Percentiles rank a stretch among this genome's conserved stretches.
These are phyloP conservation scores for Malurus melanocephalus DNA, from an alignment of 2,113 vertebrate species.

Conservation along the genomic window DNA sequence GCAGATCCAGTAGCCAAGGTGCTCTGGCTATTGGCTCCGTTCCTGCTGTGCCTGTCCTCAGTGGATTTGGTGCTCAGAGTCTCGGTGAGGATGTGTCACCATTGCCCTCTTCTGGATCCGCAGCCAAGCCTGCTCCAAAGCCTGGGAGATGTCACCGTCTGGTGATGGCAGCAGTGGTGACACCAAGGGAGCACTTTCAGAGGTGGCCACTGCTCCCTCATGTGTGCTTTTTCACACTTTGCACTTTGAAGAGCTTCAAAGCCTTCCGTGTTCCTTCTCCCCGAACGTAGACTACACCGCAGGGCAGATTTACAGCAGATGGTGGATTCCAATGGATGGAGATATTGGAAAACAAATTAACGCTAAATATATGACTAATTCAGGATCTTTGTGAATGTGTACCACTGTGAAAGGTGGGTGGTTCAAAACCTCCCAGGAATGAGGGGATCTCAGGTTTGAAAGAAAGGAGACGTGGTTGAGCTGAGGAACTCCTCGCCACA, in stretches of 20 bases:
- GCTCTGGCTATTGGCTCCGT: conserved; percentile 16
- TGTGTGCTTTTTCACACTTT: not conserved
- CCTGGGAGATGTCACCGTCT: not conserved
- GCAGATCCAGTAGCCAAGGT: conserved; percentile 33
- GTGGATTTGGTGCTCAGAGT: not conserved
- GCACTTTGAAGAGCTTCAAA: not conserved
- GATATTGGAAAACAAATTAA: not conserved
- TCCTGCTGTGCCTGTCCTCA: conserved; percentile 11
- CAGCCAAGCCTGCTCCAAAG: conserved; percentile 28
- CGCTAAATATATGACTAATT: not conserved
- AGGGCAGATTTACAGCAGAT: not conserved
- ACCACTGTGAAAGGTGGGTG: not conserved
- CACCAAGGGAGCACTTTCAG: not conserved
- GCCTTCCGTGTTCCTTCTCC: not conserved
- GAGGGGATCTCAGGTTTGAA: not conserved
- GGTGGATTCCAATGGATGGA: not conserved
- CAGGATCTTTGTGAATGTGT: not conserved
- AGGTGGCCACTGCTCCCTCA: not conserved
- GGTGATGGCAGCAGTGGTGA: not conserved
- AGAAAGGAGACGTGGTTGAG: not conserved
- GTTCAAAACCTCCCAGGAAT: not conserved
- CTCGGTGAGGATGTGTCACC: conserved; percentile 33
- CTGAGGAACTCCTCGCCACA: not conserved
- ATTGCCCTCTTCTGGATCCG: conserved; percentile 62
- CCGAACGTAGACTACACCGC: not conserved